These are phyloP conservation scores for Passer montanus DNA, from an alignment of 2,113 vertebrate genomes.

Conservation along the genomic window DNA sequence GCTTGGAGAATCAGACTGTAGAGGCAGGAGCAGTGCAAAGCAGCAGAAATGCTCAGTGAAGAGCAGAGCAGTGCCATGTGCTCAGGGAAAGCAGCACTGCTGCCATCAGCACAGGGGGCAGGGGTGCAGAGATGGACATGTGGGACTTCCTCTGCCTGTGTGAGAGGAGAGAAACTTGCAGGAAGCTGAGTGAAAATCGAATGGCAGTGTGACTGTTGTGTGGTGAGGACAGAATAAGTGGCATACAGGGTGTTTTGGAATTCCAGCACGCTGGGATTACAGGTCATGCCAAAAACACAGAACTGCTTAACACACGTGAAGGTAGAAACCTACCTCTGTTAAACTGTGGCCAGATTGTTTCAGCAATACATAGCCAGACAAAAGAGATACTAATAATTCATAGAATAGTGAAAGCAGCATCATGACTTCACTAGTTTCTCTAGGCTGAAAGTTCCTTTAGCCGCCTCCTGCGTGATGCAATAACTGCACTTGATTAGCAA, in stretches of 20 bases:
- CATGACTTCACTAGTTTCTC: neutral
- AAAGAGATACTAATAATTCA: neutral
- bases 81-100: rapidly evolving
- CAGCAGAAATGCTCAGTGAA: neutral
- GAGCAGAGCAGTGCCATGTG: rapidly evolving
- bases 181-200: neutral
- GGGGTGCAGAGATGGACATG: neutral
- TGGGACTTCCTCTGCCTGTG: neutral
- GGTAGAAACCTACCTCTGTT: neutral
- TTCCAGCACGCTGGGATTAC: neutral
- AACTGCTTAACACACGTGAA: rapidly evolving
- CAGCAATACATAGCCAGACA: neutral
- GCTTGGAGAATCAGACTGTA: neutral
- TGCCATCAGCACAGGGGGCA: neutral
- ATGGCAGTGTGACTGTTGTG: rapidly evolving
- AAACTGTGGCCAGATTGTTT: neutral
- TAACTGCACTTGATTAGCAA: neutral
- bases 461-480: neutral
- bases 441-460: neutral
- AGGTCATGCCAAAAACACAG: neutral
- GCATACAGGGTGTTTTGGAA: neutral
- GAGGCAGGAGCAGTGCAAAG: neutral
- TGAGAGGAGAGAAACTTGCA: neutral
- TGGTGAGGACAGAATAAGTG: neutral
- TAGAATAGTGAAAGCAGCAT: neutral